Evolutionary conservation across 2,888 invertebrate species (phyloP).

Genomic region (Saturnia pavonia): DNA sequence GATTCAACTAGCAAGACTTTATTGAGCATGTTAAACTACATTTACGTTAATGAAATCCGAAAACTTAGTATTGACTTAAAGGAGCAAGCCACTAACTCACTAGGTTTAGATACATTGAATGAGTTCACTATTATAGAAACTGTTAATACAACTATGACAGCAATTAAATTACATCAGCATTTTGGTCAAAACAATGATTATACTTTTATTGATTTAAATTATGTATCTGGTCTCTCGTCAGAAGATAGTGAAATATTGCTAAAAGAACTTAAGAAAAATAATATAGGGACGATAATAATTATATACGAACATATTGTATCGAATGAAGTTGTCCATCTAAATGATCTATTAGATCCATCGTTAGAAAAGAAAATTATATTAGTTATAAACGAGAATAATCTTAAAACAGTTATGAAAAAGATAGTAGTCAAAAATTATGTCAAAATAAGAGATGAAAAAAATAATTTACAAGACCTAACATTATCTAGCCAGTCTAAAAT

Average conservation of each 20-base stretch:
- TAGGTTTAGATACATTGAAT: not conserved
- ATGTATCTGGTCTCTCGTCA: not conserved
- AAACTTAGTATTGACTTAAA: not conserved
- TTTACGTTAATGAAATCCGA: slow-evolving; percentile 6
- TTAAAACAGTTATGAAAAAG: not conserved
- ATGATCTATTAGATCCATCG: not conserved
- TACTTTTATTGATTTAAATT: slow-evolving; percentile 5
- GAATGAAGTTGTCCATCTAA: not conserved
- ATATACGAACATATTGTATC: slow-evolving; percentile 8
- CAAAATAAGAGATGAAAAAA: not conserved
- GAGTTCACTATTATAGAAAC: not conserved
- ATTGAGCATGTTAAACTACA: not conserved
- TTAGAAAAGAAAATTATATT: not conserved
- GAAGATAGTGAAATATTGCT: not conserved
- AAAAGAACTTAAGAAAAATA: not conserved
- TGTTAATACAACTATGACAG: not conserved
- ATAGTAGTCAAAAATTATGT: not conserved
- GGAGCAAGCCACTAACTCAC: not conserved
- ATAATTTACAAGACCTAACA: not conserved
- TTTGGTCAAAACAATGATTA: not conserved
- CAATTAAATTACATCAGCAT: slow-evolving; percentile 9
- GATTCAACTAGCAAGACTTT: not conserved
- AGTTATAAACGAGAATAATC: not conserved
- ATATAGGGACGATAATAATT: not conserved
- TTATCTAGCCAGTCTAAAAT: not conserved